A percentile compares a stretch with the other conserved stretches of the same genome.
phyloP scores from a whole-genome alignment of 2,888 invertebrate genomes.

The Lepeophtheirus nordmannii region DNA sequence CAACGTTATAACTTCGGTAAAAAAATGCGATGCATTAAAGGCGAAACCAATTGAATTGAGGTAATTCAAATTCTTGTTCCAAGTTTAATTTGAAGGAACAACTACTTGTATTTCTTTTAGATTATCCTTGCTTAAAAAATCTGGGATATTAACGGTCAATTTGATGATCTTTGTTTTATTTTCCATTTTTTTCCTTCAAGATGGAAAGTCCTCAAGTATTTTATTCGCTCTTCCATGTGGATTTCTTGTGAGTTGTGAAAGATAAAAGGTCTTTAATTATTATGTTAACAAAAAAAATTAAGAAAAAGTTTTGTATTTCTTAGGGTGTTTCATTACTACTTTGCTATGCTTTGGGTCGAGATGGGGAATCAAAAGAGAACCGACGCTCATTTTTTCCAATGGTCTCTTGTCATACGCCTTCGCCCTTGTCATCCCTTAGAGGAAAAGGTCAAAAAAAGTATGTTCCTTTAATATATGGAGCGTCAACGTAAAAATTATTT shows the following conservation, averaged over 20 bases:
- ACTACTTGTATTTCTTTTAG: background rate
- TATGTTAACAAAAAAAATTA: too few relatives aligned
- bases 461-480: background rate
- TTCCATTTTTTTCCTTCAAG: background rate
- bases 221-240: background rate
- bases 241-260: background rate
- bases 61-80: background rate
- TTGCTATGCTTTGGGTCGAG: conserved; percentile 4
- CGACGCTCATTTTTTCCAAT: background rate
- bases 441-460: too few relatives aligned
- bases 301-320: background rate
- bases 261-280: too few relatives aligned
- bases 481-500: too few relatives aligned
- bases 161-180: background rate
- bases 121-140: background rate
- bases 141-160: background rate
- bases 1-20: background rate
- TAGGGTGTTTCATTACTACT: background rate
- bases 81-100: too few relatives aligned
- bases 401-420: background rate
- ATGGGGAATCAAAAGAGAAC: background rate
- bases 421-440: background rate
- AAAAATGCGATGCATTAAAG: background rate
- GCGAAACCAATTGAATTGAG: background rate
- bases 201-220: background rate